A percentile compares a stretch with the other conserved stretches of the same genome.
phyloP scores from a whole-genome alignment of 2,113 vertebrate species.

The Theristicus caerulescens region DNA sequence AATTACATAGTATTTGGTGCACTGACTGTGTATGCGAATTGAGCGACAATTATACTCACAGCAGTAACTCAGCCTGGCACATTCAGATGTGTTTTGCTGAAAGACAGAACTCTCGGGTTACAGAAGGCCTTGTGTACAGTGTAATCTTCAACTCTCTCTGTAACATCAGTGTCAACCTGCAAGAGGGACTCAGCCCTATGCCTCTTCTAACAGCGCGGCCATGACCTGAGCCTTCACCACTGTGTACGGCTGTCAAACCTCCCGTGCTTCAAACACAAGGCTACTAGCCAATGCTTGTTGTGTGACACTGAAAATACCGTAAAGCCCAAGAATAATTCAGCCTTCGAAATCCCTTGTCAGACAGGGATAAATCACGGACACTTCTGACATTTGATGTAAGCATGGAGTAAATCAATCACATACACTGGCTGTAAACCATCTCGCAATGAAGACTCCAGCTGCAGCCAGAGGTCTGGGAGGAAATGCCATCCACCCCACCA shows the following conservation, averaged over 20 bases:
- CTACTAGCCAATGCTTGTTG: background rate
- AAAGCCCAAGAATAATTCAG: background rate
- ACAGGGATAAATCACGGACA: background rate
- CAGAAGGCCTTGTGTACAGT: background rate
- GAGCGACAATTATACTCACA: background rate
- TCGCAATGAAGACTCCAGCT: background rate
- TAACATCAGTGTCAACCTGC: background rate
- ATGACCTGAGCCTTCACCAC: background rate
- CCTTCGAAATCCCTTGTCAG: background rate
- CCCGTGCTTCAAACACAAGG: background rate
- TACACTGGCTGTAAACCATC: background rate
- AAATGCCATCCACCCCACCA: background rate
- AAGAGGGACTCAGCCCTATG: background rate
- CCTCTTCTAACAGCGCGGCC: background rate
- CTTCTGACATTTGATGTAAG: background rate
- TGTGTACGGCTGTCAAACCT: background rate
- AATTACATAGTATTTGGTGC: background rate
- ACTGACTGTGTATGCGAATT: background rate
- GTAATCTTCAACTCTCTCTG: background rate
- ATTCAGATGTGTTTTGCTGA: background rate
- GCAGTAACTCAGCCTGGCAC: slow-evolving; percentile 32
- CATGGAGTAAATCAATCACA: background rate
- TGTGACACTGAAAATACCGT: background rate
- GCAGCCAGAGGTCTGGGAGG: background rate
- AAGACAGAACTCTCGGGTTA: background rate